phyloP scores from a whole-genome alignment of 2,888 invertebrate species.

The Heliconius sara region DNA sequence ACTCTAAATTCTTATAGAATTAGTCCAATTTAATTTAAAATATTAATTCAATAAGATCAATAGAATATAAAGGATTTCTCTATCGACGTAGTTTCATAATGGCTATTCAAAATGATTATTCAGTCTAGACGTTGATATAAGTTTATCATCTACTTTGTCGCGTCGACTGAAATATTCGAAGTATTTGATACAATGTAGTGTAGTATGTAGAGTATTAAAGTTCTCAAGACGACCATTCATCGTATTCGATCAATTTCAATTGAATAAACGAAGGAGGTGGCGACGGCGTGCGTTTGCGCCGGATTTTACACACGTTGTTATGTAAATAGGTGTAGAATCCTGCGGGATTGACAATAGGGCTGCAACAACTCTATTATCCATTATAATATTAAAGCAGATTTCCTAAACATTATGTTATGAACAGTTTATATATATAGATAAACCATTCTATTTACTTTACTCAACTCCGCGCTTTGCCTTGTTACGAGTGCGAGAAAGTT shows the following conservation, averaged over 20 bases:
- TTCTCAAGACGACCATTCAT: slow-evolving; percentile 69
- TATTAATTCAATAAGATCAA: neutral
- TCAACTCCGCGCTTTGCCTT: too few relatives aligned
- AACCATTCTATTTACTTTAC: too few relatives aligned
- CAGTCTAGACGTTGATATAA: neutral
- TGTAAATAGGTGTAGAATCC: slow-evolving; percentile 61
- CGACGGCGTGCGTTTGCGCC: slow-evolving; percentile 60
- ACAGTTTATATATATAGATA: neutral
- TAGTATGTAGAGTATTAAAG: slow-evolving; percentile 39
- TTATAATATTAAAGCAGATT: neutral
- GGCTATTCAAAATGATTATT: neutral
- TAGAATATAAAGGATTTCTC: neutral
- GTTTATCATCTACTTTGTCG: neutral
- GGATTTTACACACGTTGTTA: slow-evolving; percentile 65
- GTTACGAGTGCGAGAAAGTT: too few relatives aligned
- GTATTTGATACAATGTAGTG: slow-evolving; percentile 35
- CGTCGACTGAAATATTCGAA: neutral
- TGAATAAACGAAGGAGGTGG: slow-evolving; percentile 74
- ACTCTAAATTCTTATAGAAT: neutral
- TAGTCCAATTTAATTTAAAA: neutral
- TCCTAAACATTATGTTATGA: neutral
- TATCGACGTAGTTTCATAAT: neutral
- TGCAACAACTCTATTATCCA: neutral
- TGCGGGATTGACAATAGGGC: slow-evolving; percentile 35
- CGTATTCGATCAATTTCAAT: slow-evolving; percentile 74